These are phyloP conservation scores for Cephus runcator DNA, from an alignment of 2,888 invertebrate species.

Conservation along the genomic window DNA sequence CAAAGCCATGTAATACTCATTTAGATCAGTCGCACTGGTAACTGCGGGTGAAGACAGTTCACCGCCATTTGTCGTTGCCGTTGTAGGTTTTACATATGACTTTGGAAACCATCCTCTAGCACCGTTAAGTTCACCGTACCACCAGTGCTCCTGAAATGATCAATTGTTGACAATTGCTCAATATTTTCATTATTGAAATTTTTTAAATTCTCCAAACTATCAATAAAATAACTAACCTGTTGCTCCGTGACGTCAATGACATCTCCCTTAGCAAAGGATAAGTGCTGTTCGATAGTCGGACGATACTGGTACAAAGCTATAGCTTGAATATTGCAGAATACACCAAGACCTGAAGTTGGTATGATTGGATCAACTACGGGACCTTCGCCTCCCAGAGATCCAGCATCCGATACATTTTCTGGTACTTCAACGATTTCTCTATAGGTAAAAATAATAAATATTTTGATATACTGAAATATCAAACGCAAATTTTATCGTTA, in stretches of 20 bases:
- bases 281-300: conserved; percentile 71
- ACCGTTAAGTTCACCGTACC: conserved; percentile 69
- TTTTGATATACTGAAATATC: not conserved
- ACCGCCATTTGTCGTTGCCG: conserved; percentile 37
- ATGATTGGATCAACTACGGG: conserved; percentile 52
- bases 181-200: not conserved
- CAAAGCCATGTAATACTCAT: conserved; percentile 86
- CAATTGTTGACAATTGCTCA: not conserved
- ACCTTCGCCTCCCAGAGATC: conserved; percentile 61
- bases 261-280: conserved; percentile 73
- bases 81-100: conserved; percentile 67
- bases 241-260: conserved; percentile 71
- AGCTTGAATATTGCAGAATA: conserved; percentile 65
- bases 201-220: not conserved
- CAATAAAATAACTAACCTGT: conserved; percentile 52
- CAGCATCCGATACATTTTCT: conserved; percentile 69
- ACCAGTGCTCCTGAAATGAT: conserved; percentile 71
- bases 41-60: conserved; percentile 46
- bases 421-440: conserved; percentile 82
- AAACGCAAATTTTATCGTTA: not conserved
- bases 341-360: conserved; percentile 59
- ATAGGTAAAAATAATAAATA: conserved; percentile 4
- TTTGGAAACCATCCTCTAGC: conserved; percentile 73
- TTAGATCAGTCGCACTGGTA: conserved; percentile 58
- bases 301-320: conserved; percentile 71